Base-by-base conservation (phyloP, 1,140 invertebrate species). In the Bombus soroeensis region DNA sequence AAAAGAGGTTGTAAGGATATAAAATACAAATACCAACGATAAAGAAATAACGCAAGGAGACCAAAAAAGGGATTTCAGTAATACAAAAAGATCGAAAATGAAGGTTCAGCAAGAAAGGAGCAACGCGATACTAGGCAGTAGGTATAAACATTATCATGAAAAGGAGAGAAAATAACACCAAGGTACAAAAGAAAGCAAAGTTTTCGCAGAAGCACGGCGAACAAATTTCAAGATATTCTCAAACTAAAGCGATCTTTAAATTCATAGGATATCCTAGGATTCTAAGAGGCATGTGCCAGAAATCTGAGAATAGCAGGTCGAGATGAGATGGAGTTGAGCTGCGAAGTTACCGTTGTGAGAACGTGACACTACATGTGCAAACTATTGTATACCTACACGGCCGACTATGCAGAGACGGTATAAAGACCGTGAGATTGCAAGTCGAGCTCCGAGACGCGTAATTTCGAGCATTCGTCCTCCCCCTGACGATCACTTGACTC, bases 351-450 rank as follows among this genome's bases (percentile, higher is more conserved):
- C 47, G 6, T 66, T 66, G 12, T 32, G n/a, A 32, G 15, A 66
- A 66, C 62, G 62, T 66, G n/a, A 32, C 62, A 15, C 62, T n/a
- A 66, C n/a, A 66, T 8, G 47, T 5, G 47, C 47, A 32, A 66
- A 18, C 62, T 66, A 66, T 66, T 62, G 59, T 62, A n/a, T 62
- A 28, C 0, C 59, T 62, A 18, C 5, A 32, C n/a, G 62, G 5
- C n/a, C 62, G n/a, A 66, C n/a, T 66, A n/a, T 64, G 62, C 62
- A 64, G 12, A 15, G 13, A 53, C 18, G 18, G 47, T 53, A 64
- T 32, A 81, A 81, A 81, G 41, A 39, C 66, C 62, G 22, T 64
- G 64, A 88, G 77, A 89, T 89, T 89, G 87, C 75, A 64, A 86
- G 88, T 86, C 66, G 76, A 78, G 71, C 6, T 15, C 34, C n/a